A percentile compares a stretch with the other conserved stretches of the same genome.
Conservation (phyloP, 1,140 invertebrate species). For the Scaptomyza pallida region DNA sequence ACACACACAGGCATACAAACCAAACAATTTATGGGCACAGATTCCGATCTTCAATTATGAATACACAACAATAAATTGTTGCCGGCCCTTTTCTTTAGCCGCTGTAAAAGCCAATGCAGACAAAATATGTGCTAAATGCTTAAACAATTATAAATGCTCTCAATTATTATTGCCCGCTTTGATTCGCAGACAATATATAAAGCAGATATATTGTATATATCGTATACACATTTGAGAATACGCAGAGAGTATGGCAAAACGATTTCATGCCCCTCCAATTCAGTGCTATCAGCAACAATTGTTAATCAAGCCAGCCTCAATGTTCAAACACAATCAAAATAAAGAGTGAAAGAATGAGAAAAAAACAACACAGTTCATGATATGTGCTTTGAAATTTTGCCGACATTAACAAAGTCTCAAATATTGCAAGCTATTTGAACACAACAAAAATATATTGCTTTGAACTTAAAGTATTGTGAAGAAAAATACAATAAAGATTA, state of each 20-base stretch:
- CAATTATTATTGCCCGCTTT: constrained; percentile 41
- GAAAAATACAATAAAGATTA: too few species aligned
- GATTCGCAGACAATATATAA: constrained; percentile 45
- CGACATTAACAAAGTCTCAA: constrained; percentile 38
- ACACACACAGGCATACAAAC: too few species aligned
- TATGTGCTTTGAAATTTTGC: constrained; percentile 24
- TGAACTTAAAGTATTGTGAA: too few species aligned
- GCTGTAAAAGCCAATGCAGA: constrained; percentile 10
- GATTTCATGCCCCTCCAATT: constrained; percentile 74
- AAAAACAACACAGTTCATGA: neutral
- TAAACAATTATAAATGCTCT: constrained; percentile 48
- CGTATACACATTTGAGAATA: constrained; percentile 16
- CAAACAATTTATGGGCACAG: constrained; percentile 61
- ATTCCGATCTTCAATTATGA: constrained; percentile 71
- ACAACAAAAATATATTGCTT: neutral
- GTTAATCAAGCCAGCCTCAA: constrained; percentile 71
- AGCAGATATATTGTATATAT: neutral
- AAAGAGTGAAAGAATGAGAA: constrained; percentile 9
- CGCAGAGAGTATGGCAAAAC: constrained; percentile 52
- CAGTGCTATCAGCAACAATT: constrained; percentile 61
- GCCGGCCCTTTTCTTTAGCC: constrained; percentile 33
- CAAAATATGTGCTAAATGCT: constrained; percentile 56
- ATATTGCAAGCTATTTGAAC: constrained; percentile 3
- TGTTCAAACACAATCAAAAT: constrained; percentile 23
- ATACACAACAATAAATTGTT: constrained; percentile 16